Base-by-base conservation (phyloP, 2,113 vertebrate genomes). In the Melanostigma gelatinosum region DNA sequence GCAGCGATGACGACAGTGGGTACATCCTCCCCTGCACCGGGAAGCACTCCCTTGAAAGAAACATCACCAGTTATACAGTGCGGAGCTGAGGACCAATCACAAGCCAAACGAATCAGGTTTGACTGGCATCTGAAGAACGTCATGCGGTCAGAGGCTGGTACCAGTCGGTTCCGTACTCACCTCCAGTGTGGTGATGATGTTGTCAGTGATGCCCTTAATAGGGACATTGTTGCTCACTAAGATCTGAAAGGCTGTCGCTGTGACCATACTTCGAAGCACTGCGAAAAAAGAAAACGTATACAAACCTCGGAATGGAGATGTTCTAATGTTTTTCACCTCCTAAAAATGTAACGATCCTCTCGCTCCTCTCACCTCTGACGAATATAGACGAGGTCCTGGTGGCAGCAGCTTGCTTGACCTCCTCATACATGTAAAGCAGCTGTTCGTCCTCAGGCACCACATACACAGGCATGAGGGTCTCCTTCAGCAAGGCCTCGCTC, bases 201-300 rank as follows among this genome's bases (percentile, higher is more conserved):
- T 94, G 87, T 95, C 94, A 36, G 86, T 90, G 32, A 93, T 36
- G 55, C 95, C 72, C 61, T 95, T 95, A 62, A 96, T 92, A 0
- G 94, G 84, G 7, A 57, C 76, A 20, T 79, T 95, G 91, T 92
- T 94, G 90, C 89, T 94, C 66, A 95, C 94, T 32, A 95, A 73
- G 67, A 96, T 94, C 84, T 96, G 95, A 71, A 96, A 96, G 9
- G 93, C 93, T 6, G 92, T 96, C 29, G 94, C 90, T 46, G 93
- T 94, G 77, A 95, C 87, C 90, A 95, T 95, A 63, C 95, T 95
- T n/a, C 91, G 88, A 11, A 96, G 83, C 11, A 96, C 95, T 96
- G 87, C 1, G 22, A 72, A 77, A 85, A 22, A 36, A 55, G 1
- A 54, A 54, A n/a, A 54, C 7, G 11, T n/a, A 54, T 3, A 24